These are phyloP conservation scores for Agrochola litura DNA, from an alignment of 2,888 invertebrate species.

Conservation along the genomic window DNA sequence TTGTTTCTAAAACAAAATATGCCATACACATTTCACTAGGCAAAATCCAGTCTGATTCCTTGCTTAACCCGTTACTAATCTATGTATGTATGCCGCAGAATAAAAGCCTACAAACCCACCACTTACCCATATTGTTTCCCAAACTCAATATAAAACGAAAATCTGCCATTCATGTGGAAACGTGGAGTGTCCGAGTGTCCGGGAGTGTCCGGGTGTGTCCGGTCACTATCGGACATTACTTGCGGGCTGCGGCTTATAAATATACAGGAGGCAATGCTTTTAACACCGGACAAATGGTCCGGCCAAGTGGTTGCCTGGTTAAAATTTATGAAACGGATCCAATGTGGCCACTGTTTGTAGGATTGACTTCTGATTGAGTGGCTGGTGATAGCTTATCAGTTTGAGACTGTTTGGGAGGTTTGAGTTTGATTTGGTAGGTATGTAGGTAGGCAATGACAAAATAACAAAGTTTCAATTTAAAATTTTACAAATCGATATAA, in stretches of 20 bases:
- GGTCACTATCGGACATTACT: conserved; percentile 59
- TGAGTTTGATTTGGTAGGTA: not conserved
- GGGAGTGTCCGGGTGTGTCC: conserved; percentile 41
- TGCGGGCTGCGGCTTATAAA: conserved; percentile 80
- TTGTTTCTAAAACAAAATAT: not conserved
- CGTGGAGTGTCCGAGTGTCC: conserved; percentile 46
- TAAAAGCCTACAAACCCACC: conserved; percentile 17
- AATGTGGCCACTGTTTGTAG: conserved; percentile 29
- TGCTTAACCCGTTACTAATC: conserved; percentile 15
- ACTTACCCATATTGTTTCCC: conserved; percentile 58
- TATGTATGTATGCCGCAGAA: conserved; percentile 31
- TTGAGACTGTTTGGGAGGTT: not conserved
- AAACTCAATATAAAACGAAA: conserved; percentile 56
- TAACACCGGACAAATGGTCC: conserved; percentile 84
- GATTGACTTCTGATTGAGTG: conserved; percentile 56
- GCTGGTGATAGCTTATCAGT: conserved; percentile 3
- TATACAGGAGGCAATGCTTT: conserved; percentile 90
- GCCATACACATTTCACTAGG: not conserved
- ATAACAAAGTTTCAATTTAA: not conserved
- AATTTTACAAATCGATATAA: not conserved
- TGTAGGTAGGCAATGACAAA: too few species aligned
- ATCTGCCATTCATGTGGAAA: conserved; percentile 58
- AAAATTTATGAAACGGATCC: conserved; percentile 86
- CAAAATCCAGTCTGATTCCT: not conserved
- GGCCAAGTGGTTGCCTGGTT: conserved; percentile 73